phyloP scores from a whole-genome alignment of 2,888 invertebrate genomes.

The Mythimna lalbum region DNA sequence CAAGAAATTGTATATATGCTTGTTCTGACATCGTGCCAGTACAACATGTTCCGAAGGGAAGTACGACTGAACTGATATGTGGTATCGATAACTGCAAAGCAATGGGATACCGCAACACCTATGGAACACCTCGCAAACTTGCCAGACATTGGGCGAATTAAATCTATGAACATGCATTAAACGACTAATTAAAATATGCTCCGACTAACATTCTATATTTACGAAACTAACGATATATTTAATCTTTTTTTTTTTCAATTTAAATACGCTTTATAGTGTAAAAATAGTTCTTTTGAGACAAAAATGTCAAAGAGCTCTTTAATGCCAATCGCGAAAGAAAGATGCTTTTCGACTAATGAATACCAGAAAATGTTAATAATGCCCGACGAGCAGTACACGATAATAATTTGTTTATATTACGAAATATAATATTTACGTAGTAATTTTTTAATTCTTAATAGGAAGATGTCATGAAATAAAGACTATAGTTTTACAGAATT shows the following conservation, averaged over 20 bases:
- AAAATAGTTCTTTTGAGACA: slow-evolving; percentile 87
- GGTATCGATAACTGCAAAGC: slow-evolving; percentile 75
- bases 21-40: slow-evolving; percentile 50
- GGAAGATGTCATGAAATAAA: slow-evolving; percentile 74
- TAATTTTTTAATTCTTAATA: slow-evolving; percentile 70
- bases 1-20: slow-evolving; percentile 42
- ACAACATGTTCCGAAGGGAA: slow-evolving; percentile 57
- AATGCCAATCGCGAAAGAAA: slow-evolving; percentile 70
- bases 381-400: slow-evolving; percentile 74
- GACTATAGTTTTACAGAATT: slow-evolving; percentile 74
- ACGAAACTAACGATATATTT: slow-evolving; percentile 88
- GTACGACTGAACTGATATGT: slow-evolving; percentile 76
- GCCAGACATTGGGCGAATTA: slow-evolving; percentile 80
- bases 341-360: slow-evolving; percentile 63
- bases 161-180: slow-evolving; percentile 88
- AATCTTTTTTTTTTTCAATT: slow-evolving; percentile 78
- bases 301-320: slow-evolving; percentile 79
- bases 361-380: slow-evolving; percentile 81
- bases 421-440: slow-evolving; percentile 69
- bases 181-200: slow-evolving; percentile 88
- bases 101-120: slow-evolving; percentile 73
- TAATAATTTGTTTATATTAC: slow-evolving; percentile 23
- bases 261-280: slow-evolving; percentile 86
- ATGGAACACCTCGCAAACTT: slow-evolving; percentile 73
- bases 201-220: slow-evolving; percentile 85